Evolutionary conservation across 2,888 invertebrate species (phyloP), one percentile per base, ranked within the genome.

Genomic region (Mactromeris polynyma): DNA sequence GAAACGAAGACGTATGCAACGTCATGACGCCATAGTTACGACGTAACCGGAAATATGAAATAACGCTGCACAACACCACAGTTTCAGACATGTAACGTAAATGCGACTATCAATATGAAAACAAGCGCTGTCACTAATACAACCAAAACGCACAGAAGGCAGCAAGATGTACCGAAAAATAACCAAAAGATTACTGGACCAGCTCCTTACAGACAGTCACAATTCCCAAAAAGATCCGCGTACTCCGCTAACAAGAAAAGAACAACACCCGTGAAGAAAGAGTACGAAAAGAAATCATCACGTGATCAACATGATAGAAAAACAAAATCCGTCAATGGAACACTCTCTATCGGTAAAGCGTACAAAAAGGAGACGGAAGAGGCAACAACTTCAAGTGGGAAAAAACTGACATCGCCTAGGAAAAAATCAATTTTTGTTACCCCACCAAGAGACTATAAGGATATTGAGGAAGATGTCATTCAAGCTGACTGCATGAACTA

Each of bases 401-500:
- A 81, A 31, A n/a, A 58, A 26, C 14, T n/a, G n/a, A 26, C 81
- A 33, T 83, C 83, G 4, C 46, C 83, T 17, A 31, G 73, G 46
- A 83, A 83, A 19, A 40, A 78, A 26, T 86, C 90, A 0, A 90
- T 91, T 9, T 91, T 91, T 33, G 77, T 83, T 14, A 42, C 85
- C 0, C 78, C 90, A 11, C 69, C 86, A 0, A n/a, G 86, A 33
- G 89, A 84, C 36, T 33, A 36, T 19, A 82, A 54, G 9, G 92
- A 93, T 17, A 33, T 92, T 11, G 88, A 90, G 1, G 82, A 86
- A 6, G 93, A 94, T 31, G 83, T 90, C 0, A 85, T 94, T 7
- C 85, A 91, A 14, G 90, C 92, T 11, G 94, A 94, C 54, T 93
- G 93, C 69, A 90, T 91, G 85, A 92, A 92, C 31, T 93, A 93